phyloP scores from a whole-genome alignment of 2,888 invertebrate genomes.

The Heliconius cydno region DNA sequence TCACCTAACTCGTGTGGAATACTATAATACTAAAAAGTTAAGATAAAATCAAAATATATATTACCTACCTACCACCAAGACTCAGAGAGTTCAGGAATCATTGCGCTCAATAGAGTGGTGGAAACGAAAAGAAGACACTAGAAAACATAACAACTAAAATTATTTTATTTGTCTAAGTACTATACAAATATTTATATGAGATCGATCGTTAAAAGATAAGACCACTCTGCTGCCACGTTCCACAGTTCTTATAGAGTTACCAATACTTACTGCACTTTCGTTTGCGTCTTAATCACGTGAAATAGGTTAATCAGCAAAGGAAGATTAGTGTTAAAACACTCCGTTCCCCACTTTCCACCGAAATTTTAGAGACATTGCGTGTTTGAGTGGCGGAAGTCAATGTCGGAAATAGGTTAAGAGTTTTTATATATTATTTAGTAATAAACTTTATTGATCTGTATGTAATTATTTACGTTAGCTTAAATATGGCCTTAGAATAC shows the following conservation, averaged over 20 bases:
- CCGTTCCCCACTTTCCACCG: not conserved
- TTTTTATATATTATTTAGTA: too few relatives aligned
- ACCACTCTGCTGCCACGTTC: too few relatives aligned
- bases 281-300: not conserved
- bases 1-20: too few relatives aligned
- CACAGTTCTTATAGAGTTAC: too few relatives aligned
- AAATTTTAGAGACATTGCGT: not conserved
- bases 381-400: not conserved
- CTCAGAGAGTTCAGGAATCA: too few relatives aligned
- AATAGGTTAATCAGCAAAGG: not conserved
- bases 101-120: too few relatives aligned
- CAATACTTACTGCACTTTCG: not conserved
- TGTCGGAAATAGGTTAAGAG: too few relatives aligned
- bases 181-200: slow-evolving; percentile 3
- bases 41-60: too few relatives aligned
- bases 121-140: not conserved
- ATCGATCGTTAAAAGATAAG: slow-evolving; percentile 5
- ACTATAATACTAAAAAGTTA: too few relatives aligned
- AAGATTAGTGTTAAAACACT: not conserved
- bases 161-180: not conserved
- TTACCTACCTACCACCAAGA: too few relatives aligned
- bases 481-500: not conserved
- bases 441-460: not conserved
- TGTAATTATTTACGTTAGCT: not conserved
- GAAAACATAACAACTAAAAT: slow-evolving; percentile 7